phyloP scores from a whole-genome alignment of 2,888 invertebrate species.

The Papilio elwesi region DNA sequence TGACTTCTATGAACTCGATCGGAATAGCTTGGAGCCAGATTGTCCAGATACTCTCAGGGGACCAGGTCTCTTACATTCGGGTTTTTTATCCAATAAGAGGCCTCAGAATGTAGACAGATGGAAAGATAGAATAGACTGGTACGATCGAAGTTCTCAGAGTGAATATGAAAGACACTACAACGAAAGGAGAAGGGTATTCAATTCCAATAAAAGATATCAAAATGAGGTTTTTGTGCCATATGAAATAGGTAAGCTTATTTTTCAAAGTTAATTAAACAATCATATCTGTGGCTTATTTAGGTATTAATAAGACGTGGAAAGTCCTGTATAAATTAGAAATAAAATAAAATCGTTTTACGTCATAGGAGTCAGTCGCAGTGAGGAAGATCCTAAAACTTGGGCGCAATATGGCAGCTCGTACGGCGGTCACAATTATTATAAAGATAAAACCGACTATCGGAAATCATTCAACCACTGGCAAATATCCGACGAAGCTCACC shows the following conservation, averaged over 20 bases:
- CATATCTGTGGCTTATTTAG: too few species aligned
- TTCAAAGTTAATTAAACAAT: not conserved
- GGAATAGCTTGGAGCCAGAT: constrained; percentile 87
- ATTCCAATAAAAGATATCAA: constrained; percentile 61
- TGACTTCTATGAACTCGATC: constrained; percentile 91
- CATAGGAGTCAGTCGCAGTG: constrained; percentile 62
- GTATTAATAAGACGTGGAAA: too few species aligned
- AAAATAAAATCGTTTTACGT: constrained; percentile 17
- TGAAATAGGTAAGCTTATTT: constrained; percentile 71
- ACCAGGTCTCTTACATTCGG: constrained; percentile 74
- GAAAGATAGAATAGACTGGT: constrained; percentile 64
- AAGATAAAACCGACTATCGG: constrained; percentile 71
- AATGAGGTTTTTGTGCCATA: constrained; percentile 82
- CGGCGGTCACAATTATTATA: constrained; percentile 70
- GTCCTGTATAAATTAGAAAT: not conserved
- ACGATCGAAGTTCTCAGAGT: constrained; percentile 50
- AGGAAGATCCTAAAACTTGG: constrained; percentile 79
- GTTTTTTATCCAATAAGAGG: constrained; percentile 71
- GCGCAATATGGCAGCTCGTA: constrained; percentile 86
- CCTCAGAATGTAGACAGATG: constrained; percentile 52
- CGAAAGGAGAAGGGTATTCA: constrained; percentile 50
- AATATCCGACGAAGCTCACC: constrained; percentile 64
- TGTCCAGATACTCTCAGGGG: constrained; percentile 77
- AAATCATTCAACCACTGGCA: constrained; percentile 82
- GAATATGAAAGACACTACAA: constrained; percentile 55